Conservation (phyloP, 53 echinoderm and acorn worm genomes). For the Astropecten irregularis region DNA sequence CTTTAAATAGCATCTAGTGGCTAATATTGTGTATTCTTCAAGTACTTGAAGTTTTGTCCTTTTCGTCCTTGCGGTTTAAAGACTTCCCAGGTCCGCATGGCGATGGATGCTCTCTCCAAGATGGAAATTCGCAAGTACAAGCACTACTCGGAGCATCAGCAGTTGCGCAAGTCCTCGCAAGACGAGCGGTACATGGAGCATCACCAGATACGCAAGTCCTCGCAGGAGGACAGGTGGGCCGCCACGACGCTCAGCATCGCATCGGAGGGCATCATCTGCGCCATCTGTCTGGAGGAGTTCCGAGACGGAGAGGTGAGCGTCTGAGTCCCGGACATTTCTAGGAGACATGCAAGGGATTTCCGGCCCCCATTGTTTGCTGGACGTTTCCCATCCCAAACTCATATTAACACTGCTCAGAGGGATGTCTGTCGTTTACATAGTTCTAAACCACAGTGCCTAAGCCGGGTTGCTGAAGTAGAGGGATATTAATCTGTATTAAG, state of each 20-base stretch:
- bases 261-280: slow-evolving; percentile 79
- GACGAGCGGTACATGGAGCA: slow-evolving; percentile 43
- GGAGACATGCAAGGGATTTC: no score
- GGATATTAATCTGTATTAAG: no score
- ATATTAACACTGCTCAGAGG: no score
- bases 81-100: slow-evolving; percentile 81
- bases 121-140: slow-evolving; percentile 92
- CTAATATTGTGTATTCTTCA: neutral
- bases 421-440: no score
- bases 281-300: slow-evolving; percentile 97
- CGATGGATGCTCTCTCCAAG: slow-evolving; percentile 83
- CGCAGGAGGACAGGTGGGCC: slow-evolving; percentile 70
- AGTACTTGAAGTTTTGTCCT: neutral
- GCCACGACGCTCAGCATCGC: slow-evolving; percentile 82
- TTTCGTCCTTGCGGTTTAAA: slow-evolving; percentile 16
- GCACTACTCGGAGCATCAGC: slow-evolving; percentile 25
- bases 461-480: no score
- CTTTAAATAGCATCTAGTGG: neutral
- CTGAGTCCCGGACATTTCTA: no score
- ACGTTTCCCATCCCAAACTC: no score
- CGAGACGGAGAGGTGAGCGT: slow-evolving; percentile 88
- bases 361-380: no score
- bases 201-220: slow-evolving; percentile 53
- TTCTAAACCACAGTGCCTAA: no score
- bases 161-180: slow-evolving; percentile 38